These are phyloP conservation scores for Tetrapedia diversipes DNA, from an alignment of 2,888 invertebrate species.

Conservation along the genomic window DNA sequence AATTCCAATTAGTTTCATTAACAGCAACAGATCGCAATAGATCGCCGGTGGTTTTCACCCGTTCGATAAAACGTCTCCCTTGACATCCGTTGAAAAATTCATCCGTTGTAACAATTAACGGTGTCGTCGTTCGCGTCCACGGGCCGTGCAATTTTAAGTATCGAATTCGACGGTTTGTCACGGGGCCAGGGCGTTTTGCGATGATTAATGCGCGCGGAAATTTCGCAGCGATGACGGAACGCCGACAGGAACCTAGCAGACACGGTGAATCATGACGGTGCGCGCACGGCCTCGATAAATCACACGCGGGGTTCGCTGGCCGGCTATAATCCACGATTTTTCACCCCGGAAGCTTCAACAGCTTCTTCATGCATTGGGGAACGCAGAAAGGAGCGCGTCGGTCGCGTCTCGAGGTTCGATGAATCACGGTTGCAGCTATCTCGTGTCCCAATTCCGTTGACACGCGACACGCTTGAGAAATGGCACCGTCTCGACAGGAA, in stretches of 20 bases:
- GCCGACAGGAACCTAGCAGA: slow-evolving; percentile 7
- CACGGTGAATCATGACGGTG: slow-evolving; percentile 42
- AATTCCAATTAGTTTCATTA: no score
- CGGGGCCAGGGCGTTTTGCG: background rate
- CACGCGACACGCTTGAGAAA: background rate
- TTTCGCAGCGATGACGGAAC: slow-evolving; percentile 38
- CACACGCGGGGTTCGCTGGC: slow-evolving; percentile 29
- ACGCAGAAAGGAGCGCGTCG: slow-evolving; percentile 8
- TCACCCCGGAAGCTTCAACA: slow-evolving; percentile 40
- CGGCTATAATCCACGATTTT: slow-evolving; percentile 40
- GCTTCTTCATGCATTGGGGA: slow-evolving; percentile 41
- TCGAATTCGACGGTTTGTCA: slow-evolving; percentile 24
- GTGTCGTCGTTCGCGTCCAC: background rate
- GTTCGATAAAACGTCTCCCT: background rate
- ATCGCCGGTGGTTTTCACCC: background rate
- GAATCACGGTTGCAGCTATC: slow-evolving; percentile 22
- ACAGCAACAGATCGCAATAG: no score
- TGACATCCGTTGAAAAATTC: background rate
- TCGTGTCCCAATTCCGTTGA: slow-evolving; percentile 3
- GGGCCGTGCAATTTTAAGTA: slow-evolving; percentile 9
- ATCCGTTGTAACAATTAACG: slow-evolving; percentile 12
- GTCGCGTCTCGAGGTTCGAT: background rate
- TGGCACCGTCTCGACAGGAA: background rate
- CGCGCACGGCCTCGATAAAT: slow-evolving; percentile 41
- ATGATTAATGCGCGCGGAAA: slow-evolving; percentile 43